phyloP scores from a whole-genome alignment of 2,113 vertebrate genomes.

The human (Homo sapiens) region GRCh38 chr13:85771501-85772000 shows the following conservation, averaged over 20 bases:
- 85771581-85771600: neutral
- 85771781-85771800: neutral
- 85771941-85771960: neutral
- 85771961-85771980: neutral
- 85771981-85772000: neutral
- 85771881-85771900: neutral
- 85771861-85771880: neutral
- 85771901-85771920: neutral
- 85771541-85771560: slow-evolving; percentile 6
- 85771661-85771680: neutral
- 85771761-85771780: neutral
- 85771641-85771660: neutral
- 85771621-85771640: neutral
- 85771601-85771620: neutral
- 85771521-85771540: neutral
- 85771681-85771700: neutral
- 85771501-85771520: neutral
- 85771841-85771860: neutral
- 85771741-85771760: neutral
- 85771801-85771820: neutral
- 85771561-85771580: slow-evolving; percentile 9
- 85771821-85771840: neutral
- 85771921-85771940: neutral
- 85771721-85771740: neutral
- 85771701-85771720: neutral